These are phyloP conservation scores for Anoplopoma fimbria DNA, from an alignment of 2,113 vertebrate genomes.

Conservation along the genomic window DNA sequence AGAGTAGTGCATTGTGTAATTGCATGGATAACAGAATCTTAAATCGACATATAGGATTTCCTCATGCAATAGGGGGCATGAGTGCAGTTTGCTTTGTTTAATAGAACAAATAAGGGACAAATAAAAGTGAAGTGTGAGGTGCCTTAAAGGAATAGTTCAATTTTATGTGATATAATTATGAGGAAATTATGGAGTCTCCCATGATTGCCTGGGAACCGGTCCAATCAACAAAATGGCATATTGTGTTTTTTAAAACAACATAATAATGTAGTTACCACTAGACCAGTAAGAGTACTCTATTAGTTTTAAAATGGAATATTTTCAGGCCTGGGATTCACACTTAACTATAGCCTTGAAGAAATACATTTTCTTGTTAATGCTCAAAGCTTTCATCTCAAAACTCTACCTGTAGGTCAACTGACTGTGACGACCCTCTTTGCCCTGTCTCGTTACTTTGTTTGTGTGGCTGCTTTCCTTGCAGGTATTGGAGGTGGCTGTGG, in stretches of 20 bases:
- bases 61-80: background rate
- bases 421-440: background rate
- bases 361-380: background rate
- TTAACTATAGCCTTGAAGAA: background rate
- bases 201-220: background rate
- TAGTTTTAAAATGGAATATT: background rate
- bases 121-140: background rate
- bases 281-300: background rate
- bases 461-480: background rate
- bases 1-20: background rate
- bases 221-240: background rate
- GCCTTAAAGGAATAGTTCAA: background rate
- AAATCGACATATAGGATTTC: background rate
- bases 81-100: background rate
- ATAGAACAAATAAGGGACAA: background rate
- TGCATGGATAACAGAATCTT: background rate
- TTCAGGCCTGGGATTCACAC: background rate
- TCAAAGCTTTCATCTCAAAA: background rate
- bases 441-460: background rate
- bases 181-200: background rate
- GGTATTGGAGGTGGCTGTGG: background rate
- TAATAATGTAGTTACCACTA: background rate
- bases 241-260: background rate
- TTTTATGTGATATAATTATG: background rate
- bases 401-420: background rate